Base-by-base conservation (phyloP, 92 coral and sea anemone species). In the Parazoanthus atlanticus region DNA sequence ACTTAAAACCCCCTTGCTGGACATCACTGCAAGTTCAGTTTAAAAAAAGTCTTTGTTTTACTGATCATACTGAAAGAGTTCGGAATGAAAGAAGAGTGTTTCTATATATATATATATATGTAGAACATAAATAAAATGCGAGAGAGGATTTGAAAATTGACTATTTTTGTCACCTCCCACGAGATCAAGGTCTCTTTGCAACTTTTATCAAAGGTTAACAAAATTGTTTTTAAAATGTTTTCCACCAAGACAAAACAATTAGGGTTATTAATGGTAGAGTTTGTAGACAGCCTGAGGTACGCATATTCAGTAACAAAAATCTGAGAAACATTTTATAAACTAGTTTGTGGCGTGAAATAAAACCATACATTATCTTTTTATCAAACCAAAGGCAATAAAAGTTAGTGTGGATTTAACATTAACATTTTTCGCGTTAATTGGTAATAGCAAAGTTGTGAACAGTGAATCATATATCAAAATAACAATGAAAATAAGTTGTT, bases 401-500 rank as follows among this genome's bases (percentile, higher is more conserved):
- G 43, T 8, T 28, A 7, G 21, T 75, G 79, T 75, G 49, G 49
- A 75, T 75, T 75, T 36, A 75, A 75, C 79, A 15, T 29, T 36
- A 6, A 19, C 43, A 23, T 23, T 36, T 75, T 75, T 36, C 79
- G 49, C 31, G 49, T 75, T 75, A 19, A 75, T 75, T 36, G 26
- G 25, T 75, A 75, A 16, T 4, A 75, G 79, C n/a, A 33, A 36
- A 75, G 21, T 71, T 74, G 40, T 56, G 28, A 58, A 41, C 33
- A 31, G 25, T 31, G 83, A 79, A 52, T 41, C 64, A 54, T 77
- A 26, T 38, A 19, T 21, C 13, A 9, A 78, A 32, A 81, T 64
- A 81, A 32, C 85, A 58, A 81, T 56, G 54, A 32, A 34, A 58
- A 81, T 81, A 32, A 56, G 17, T 32, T 58, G 70, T 81, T 74